phyloP scores from a whole-genome alignment of 2,888 invertebrate species.

The Harpalus rufipes region DNA sequence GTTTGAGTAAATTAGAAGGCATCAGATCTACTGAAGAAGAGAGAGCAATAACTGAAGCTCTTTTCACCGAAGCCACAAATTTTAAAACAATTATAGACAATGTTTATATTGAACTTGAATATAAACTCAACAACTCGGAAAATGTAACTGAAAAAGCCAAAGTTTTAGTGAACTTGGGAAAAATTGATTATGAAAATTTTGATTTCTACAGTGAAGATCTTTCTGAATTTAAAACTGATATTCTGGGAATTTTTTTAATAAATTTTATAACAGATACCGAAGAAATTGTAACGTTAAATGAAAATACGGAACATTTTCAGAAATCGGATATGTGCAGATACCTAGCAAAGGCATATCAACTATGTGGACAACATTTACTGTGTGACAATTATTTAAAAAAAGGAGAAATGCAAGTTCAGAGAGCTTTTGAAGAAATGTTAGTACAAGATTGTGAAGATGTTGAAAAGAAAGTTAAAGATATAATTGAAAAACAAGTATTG shows the following conservation, averaged over 20 bases:
- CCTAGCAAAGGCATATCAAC: conserved; percentile 18
- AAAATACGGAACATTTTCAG: not conserved
- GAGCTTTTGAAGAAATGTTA: not conserved
- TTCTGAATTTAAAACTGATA: not conserved
- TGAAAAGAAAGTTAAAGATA: not conserved
- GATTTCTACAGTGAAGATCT: not conserved
- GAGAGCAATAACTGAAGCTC: not conserved
- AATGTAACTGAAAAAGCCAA: not conserved
- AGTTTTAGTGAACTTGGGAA: conserved; percentile 6
- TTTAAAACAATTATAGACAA: conserved; percentile 10
- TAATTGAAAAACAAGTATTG: conserved; percentile 1
- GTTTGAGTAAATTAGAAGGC: conserved; percentile 23
- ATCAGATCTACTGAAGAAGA: not conserved
- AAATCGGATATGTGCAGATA: conserved; percentile 17
- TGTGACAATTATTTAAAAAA: conserved; percentile 15
- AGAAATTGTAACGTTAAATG: conserved; percentile 14
- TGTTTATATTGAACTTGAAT: conserved; percentile 11
- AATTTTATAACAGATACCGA: conserved; percentile 33
- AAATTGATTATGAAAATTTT: conserved; percentile 21
- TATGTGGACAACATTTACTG: not conserved
- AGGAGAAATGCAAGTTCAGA: not conserved
- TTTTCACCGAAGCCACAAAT: not conserved
- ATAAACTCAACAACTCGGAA: not conserved
- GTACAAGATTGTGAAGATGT: not conserved
- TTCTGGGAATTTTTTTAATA: conserved; percentile 26